Conservation (phyloP, 2,797 vertebrate genomes). For the Neomorphus geoffroyi region DNA sequence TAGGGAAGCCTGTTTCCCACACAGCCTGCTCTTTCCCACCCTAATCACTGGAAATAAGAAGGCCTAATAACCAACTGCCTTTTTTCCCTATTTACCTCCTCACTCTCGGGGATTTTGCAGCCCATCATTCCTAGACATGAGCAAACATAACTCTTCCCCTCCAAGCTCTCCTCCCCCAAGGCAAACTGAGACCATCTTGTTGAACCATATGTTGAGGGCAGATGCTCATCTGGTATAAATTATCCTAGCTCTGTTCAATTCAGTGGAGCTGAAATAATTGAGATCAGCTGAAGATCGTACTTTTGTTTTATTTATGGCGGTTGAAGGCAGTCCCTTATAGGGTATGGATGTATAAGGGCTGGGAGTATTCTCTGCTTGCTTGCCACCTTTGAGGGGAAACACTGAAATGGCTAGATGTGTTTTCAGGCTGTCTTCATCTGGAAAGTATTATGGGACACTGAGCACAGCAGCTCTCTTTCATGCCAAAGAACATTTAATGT, state of each 20-base stretch:
- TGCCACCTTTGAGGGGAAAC: neutral
- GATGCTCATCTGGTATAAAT: constrained; percentile 39
- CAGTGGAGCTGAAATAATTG: neutral
- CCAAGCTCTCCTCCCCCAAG: neutral
- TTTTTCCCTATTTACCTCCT: constrained; percentile 54
- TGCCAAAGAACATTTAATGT: neutral
- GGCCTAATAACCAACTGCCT: constrained; percentile 29
- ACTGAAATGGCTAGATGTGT: neutral
- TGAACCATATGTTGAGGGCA: constrained; percentile 15
- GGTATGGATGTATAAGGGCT: neutral
- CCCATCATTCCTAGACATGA: constrained; percentile 10
- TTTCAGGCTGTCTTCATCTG: neutral
- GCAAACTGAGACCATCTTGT: constrained; percentile 16
- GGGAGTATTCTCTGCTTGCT: neutral
- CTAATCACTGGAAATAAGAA: constrained; percentile 67
- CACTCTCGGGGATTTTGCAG: constrained; percentile 3
- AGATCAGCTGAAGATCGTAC: neutral
- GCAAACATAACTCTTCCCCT: neutral
- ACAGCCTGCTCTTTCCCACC: constrained; percentile 76
- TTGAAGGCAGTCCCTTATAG: neutral
- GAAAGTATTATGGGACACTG: neutral
- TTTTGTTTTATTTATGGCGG: constrained; percentile 6
- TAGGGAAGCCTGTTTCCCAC: constrained; percentile 77
- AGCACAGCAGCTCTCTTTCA: neutral
- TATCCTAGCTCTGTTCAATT: neutral